Percentiles rank a stretch among this genome's conserved stretches.
Conservation (phyloP, 2,113 vertebrate genomes). For the Sceloporus undulatus region DNA sequence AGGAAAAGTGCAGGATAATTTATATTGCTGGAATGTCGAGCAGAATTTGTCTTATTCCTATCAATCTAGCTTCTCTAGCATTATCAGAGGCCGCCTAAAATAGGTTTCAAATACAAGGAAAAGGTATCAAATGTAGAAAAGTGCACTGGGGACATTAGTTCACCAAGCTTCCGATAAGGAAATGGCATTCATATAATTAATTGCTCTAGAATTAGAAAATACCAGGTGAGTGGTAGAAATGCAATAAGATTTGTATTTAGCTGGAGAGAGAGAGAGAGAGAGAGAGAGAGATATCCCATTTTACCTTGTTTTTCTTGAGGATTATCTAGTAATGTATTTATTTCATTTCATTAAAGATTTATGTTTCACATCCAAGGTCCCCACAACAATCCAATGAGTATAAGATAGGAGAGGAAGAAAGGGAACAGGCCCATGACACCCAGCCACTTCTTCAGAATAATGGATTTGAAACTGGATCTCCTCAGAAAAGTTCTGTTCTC, state of each 20-base stretch:
- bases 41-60: neutral
- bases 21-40: neutral
- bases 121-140: neutral
- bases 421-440: too few relatives aligned
- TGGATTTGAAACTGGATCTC: too few relatives aligned
- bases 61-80: neutral
- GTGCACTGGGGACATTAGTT: neutral
- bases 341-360: neutral
- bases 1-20: conserved; percentile 9
- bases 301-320: neutral
- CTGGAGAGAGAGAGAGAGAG: neutral
- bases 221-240: neutral
- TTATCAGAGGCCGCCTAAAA: neutral
- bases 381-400: too few relatives aligned
- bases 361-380: neutral
- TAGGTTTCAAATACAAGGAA: neutral
- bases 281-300: neutral
- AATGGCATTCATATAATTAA: neutral
- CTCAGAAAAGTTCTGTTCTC: too few relatives aligned
- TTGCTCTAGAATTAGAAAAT: neutral
- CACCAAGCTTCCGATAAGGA: neutral
- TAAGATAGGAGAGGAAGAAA: too few relatives aligned
- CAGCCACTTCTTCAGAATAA: too few relatives aligned
- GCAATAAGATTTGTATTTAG: neutral
- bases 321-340: neutral